Evolutionary conservation across 2,888 invertebrate species (phyloP), one percentile per base, ranked within the genome.

Genomic region (Microplitis manilae): DNA sequence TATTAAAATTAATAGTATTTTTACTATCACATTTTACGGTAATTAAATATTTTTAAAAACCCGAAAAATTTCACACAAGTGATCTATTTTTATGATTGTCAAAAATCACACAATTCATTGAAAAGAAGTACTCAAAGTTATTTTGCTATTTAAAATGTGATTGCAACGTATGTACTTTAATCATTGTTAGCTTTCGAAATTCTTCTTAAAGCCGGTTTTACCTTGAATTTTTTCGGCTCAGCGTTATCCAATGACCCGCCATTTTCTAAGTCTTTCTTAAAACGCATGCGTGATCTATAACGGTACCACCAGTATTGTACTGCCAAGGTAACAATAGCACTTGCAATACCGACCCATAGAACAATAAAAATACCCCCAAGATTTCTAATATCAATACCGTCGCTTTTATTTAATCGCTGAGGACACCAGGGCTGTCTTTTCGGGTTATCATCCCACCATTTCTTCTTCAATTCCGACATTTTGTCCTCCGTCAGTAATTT

Each of bases 281-380:
- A 13, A 13, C 50, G 84, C 0, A 93, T 92, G 78, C 91, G 92
- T 84, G 93, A 94, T 83, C 94, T 92, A 90, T 94, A 94, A 84
- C 95, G 95, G 85, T 96, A 97, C 94, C 96, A 97, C 95, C 96
- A 97, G 89, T 98, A 98, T 89, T 99, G 99, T 79, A 97, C 95
- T 0, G 95, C 95, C 60, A 99, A 91, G 0, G 98, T 98, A 69
- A 97, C 90, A 84, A 97, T 96, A 0, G 98, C 97, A 87, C 98
- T 92, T 0, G 95, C 96, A 50, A 98, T 97, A 0, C 98, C 98
- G 84, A 98, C 97, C 86, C 98, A 96, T 81, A 99, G 98, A 0
- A 99, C 98, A 74, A 99, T 97, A 89, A 99, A 99, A 0, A 99
- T 98, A 0, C 98, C 98, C 68, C 98, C 98, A 83, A 99, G 99